phyloP scores from a whole-genome alignment of 2,888 invertebrate species.

The Eupithecia pulchellata region DNA sequence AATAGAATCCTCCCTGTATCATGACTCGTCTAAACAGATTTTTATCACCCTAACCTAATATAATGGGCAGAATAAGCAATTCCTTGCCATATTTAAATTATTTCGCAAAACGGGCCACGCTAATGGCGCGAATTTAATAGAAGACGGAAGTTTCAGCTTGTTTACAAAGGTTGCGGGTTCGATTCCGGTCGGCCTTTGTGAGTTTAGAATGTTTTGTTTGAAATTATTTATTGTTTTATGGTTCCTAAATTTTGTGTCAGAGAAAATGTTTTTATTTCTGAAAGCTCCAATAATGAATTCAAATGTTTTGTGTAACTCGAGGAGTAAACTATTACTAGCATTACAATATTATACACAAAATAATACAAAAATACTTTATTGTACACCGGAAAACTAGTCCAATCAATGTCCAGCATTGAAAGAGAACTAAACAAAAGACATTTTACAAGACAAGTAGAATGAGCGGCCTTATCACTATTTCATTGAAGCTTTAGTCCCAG shows the following conservation, averaged over 20 bases:
- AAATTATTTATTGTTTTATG: constrained; percentile 13
- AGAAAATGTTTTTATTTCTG: neutral
- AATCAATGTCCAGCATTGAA: no score
- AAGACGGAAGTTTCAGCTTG: constrained; percentile 24
- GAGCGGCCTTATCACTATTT: no score
- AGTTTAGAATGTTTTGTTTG: constrained; percentile 11
- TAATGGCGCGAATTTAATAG: constrained; percentile 17
- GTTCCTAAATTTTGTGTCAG: neutral
- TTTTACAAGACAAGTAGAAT: no score
- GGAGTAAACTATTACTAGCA: no score
- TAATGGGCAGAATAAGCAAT: constrained; percentile 28
- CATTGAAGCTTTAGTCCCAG: no score
- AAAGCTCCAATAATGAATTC: neutral
- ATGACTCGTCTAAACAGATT: constrained; percentile 16
- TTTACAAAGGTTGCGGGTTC: constrained; percentile 25
- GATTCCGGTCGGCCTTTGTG: constrained; percentile 21
- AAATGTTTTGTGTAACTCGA: neutral
- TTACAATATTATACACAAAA: no score
- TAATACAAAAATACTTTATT: no score
- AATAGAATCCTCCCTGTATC: neutral
- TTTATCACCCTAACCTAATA: constrained; percentile 29
- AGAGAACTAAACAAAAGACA: no score
- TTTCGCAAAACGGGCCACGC: constrained; percentile 15
- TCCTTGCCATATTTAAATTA: constrained; percentile 36
- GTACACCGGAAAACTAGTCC: no score